A percentile compares a stretch with the other conserved stretches of the same genome.
phyloP scores from a whole-genome alignment of 2,797 vertebrate genomes.

The Miichthys miiuy region DNA sequence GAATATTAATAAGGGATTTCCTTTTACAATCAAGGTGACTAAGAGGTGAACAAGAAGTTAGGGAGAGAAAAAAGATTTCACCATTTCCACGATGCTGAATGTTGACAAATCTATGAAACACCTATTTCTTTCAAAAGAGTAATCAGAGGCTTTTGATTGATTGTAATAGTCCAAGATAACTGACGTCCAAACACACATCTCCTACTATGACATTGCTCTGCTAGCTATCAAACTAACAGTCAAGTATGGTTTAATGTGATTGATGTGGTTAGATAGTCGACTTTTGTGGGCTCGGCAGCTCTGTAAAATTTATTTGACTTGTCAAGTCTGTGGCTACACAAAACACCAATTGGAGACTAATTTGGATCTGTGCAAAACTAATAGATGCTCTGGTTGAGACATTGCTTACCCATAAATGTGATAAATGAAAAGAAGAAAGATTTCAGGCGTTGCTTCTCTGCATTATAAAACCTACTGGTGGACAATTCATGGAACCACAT shows the following conservation, averaged over 20 bases:
- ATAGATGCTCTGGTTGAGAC: not conserved
- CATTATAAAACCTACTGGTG: not conserved
- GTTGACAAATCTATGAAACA: not conserved
- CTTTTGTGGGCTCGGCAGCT: no score
- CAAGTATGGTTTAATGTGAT: not conserved
- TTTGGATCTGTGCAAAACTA: not conserved
- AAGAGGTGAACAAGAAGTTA: not conserved
- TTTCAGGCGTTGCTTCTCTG: not conserved
- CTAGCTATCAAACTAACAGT: not conserved
- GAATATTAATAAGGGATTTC: slow-evolving; percentile 14
- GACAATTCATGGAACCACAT: not conserved
- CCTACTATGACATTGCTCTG: not conserved
- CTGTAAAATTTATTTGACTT: slow-evolving; percentile 1
- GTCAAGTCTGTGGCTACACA: slow-evolving; percentile 1
- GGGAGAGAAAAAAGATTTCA: no score
- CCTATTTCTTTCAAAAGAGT: no score
- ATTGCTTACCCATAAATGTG: slow-evolving; percentile 4
- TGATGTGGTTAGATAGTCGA: no score
- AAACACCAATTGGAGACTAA: not conserved
- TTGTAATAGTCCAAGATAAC: no score
- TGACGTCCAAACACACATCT: not conserved
- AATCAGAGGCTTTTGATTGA: no score
- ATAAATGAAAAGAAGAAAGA: slow-evolving; percentile 8
- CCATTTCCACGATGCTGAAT: not conserved
- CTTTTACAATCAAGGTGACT: slow-evolving; percentile 1